Evolutionary conservation across 2,888 invertebrate species (phyloP).

Genomic region (Notocelia uddmanniana): DNA sequence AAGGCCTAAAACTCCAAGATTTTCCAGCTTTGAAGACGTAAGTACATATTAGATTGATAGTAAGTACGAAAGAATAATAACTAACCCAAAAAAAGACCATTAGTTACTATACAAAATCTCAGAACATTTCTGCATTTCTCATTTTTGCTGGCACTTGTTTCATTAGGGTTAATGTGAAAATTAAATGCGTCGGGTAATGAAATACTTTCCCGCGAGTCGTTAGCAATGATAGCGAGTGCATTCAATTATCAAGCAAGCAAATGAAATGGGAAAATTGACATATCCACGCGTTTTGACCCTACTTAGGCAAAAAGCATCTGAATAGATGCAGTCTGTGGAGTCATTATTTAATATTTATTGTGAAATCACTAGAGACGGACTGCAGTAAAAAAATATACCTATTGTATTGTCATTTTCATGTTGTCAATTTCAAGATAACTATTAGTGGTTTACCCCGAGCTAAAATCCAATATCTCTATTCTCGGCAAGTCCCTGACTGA

Average conservation of each 20-base stretch:
- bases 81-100: too few species aligned
- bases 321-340: background rate
- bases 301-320: background rate
- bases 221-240: constrained; percentile 14
- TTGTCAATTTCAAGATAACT: too few species aligned
- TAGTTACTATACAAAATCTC: too few species aligned
- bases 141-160: constrained; percentile 8
- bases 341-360: background rate
- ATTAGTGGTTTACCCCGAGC: too few species aligned
- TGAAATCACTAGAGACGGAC: too few species aligned
- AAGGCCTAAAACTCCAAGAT: too few species aligned
- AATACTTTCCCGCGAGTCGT: constrained; percentile 26
- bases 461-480: too few species aligned
- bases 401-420: background rate
- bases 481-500: too few species aligned
- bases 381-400: background rate
- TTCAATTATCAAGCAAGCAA: constrained; percentile 22
- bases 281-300: background rate
- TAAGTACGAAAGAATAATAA: background rate
- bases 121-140: background rate
- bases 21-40: too few species aligned
- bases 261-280: constrained; percentile 8
- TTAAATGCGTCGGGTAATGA: constrained; percentile 12
- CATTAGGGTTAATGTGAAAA: constrained; percentile 15
- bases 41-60: too few species aligned